These are phyloP conservation scores for Malurus alboscapulatus DNA, from an alignment of 2,113 vertebrate genomes.

Conservation along the genomic window DNA sequence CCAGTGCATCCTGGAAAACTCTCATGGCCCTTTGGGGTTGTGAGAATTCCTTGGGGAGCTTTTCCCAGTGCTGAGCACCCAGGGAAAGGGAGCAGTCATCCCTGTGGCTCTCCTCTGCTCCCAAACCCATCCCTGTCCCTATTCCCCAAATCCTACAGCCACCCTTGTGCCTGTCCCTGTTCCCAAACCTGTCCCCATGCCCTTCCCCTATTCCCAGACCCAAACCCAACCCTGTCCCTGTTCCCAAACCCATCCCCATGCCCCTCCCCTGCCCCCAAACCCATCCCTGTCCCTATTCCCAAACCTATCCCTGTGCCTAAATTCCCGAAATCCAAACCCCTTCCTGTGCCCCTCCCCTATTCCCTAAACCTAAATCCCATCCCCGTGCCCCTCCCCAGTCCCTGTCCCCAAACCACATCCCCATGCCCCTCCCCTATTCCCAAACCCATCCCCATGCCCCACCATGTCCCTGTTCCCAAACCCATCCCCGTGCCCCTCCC, in stretches of 20 bases:
- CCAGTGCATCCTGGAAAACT: not conserved
- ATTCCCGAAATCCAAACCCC: not conserved
- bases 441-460: not conserved
- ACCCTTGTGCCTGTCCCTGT: too few species aligned
- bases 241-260: not conserved
- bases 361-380: not conserved
- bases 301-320: not conserved
- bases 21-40: not conserved
- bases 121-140: too few species aligned
- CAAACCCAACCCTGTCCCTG: not conserved
- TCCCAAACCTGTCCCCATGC: too few species aligned
- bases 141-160: not conserved
- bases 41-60: not conserved
- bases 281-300: not conserved
- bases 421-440: not conserved
- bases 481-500: not conserved
- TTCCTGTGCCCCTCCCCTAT: too few species aligned
- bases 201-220: not conserved
- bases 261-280: not conserved
- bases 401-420: not conserved
- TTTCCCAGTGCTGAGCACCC: not conserved
- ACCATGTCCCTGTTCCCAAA: not conserved
- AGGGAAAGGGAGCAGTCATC: not conserved
- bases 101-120: too few species aligned
- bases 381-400: too few species aligned